A percentile compares a stretch with the other conserved stretches of the same genome.
Conservation (phyloP, 2,888 invertebrate species). For the Limnephilus auricula region DNA sequence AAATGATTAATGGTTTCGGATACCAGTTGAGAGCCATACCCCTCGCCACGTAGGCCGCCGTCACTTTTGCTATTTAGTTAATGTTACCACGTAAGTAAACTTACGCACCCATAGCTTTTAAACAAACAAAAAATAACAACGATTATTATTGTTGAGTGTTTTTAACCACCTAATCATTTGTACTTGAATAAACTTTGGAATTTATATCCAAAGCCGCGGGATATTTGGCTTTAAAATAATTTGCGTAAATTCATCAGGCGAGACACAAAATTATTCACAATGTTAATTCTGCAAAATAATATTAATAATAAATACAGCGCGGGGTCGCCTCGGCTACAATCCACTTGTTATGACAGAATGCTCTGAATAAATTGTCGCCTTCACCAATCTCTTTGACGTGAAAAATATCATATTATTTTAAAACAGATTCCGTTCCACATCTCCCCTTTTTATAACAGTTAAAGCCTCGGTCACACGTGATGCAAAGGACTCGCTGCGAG, state of each 20-base stretch:
- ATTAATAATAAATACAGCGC: neutral
- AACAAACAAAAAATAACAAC: too few species aligned
- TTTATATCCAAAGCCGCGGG: neutral
- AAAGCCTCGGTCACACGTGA: too few species aligned
- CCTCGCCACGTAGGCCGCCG: too few species aligned
- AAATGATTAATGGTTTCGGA: too few species aligned
- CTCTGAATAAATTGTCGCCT: neutral
- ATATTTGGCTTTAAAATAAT: neutral
- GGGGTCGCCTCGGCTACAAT: neutral
- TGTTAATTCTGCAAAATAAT: neutral
- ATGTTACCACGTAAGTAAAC: too few species aligned
- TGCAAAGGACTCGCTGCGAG: too few species aligned
- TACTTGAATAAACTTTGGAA: neutral
- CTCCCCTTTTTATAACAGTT: neutral
- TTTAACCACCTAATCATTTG: neutral
- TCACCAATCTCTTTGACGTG: neutral
- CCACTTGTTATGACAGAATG: neutral
- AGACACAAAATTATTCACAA: neutral
- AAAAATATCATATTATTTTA: neutral
- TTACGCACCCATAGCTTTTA: too few species aligned
- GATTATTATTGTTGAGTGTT: too few species aligned
- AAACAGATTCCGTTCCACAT: neutral
- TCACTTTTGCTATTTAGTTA: too few species aligned
- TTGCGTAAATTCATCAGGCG: neutral
- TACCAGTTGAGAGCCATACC: too few species aligned